Evolutionary conservation across 2,888 invertebrate genomes (phyloP).

Genomic region (Tolmerus cingulatus): DNA sequence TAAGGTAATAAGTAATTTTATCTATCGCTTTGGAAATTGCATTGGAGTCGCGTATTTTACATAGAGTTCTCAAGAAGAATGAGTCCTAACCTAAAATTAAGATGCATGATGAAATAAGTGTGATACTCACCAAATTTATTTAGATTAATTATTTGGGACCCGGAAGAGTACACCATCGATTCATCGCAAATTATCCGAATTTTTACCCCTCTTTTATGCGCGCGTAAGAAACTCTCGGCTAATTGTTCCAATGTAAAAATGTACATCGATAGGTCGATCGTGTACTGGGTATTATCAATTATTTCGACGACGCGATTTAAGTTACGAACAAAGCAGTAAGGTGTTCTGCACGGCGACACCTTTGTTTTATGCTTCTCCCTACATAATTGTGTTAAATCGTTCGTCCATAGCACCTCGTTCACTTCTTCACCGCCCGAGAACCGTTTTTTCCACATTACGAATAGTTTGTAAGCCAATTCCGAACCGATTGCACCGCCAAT

Average conservation of each 20-base stretch:
- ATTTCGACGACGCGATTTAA: constrained; percentile 26
- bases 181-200: constrained; percentile 46
- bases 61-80: neutral
- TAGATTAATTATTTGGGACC: constrained; percentile 40
- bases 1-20: too few relatives aligned
- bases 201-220: constrained; percentile 39
- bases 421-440: neutral
- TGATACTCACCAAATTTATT: constrained; percentile 44
- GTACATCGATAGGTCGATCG: constrained; percentile 45
- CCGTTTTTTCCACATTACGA: neutral
- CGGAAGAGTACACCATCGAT: constrained; percentile 41
- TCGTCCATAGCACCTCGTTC: constrained; percentile 44
- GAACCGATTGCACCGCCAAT: neutral
- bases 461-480: neutral
- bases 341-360: neutral
- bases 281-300: constrained; percentile 40
- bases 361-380: constrained; percentile 2
- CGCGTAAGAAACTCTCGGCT: constrained; percentile 36
- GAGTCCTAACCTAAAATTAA: neutral
- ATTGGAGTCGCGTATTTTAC: neutral
- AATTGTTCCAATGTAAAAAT: constrained; percentile 44
- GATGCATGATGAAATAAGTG: neutral
- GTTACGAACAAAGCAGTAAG: constrained; percentile 32
- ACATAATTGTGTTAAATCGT: constrained; percentile 43
- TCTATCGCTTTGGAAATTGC: neutral